Conservation (phyloP, 2,113 vertebrate species). For the Elephantulus edwardii region DNA sequence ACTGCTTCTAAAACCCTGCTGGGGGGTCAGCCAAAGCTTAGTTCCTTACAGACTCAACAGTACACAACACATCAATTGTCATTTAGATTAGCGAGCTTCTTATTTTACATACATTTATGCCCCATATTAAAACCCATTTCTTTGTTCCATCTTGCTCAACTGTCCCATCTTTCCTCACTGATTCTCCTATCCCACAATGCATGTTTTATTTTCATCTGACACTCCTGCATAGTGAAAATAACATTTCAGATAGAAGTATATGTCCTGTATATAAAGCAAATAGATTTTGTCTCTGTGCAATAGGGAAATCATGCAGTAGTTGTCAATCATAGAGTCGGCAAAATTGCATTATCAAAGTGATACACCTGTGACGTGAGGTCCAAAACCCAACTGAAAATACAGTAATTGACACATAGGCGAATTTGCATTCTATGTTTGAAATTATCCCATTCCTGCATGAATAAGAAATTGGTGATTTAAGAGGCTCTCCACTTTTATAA, state of each 20-base stretch:
- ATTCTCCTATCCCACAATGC: conserved; percentile 8
- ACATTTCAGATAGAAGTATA: conserved; percentile 38
- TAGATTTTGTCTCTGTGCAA: conserved; percentile 63
- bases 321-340: background rate
- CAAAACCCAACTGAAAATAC: conserved; percentile 33
- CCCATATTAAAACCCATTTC: background rate
- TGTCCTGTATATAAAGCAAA: conserved; percentile 48
- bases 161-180: background rate
- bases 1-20: no score
- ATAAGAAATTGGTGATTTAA: conserved; percentile 47
- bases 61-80: background rate
- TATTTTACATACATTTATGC: background rate
- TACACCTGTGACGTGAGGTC: background rate
- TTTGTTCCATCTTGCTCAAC: background rate
- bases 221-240: conserved; percentile 22
- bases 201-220: conserved; percentile 49
- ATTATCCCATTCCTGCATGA: conserved; percentile 35
- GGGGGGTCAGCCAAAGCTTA: no score
- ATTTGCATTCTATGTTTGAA: conserved; percentile 11
- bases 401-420: conserved; percentile 40
- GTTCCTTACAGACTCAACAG: no score
- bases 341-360: conserved; percentile 16
- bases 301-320: conserved; percentile 31
- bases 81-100: background rate
- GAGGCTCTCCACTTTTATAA: conserved; percentile 33